Percentiles rank a stretch among this genome's conserved stretches.
phyloP scores from a whole-genome alignment of 2,113 vertebrate species.

The Saguinus midas region DNA sequence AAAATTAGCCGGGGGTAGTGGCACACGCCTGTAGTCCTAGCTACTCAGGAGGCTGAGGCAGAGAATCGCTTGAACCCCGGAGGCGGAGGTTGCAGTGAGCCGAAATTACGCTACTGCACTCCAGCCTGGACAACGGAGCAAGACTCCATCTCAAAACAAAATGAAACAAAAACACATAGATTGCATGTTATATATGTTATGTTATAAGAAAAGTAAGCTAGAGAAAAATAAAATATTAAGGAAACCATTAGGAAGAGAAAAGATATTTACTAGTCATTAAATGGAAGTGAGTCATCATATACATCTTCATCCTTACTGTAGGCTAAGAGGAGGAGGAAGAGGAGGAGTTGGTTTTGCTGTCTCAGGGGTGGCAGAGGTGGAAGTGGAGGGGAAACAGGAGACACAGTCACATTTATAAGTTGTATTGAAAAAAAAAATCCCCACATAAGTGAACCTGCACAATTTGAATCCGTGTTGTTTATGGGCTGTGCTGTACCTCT shows the following conservation, averaged over 20 bases:
- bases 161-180: neutral
- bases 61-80: no score
- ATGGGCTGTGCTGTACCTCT: neutral
- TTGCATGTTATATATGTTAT: neutral
- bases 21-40: no score
- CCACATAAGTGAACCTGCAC: neutral
- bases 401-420: neutral
- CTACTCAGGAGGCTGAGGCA: no score
- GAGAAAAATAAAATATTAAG: neutral
- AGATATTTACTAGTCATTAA: neutral
- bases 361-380: neutral
- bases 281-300: neutral
- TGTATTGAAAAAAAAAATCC: neutral
- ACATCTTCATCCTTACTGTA: neutral
- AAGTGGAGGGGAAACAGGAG: neutral
- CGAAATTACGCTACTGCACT: no score
- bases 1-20: no score
- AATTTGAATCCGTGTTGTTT: neutral
- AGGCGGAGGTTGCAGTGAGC: no score
- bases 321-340: neutral
- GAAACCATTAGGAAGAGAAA: neutral
- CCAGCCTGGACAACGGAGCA: no score
- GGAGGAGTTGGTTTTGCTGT: neutral
- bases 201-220: neutral
- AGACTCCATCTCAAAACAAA: no score